Evolutionary conservation across 2,113 vertebrate species (phyloP).

Genomic region (Hipposideros armiger): DNA sequence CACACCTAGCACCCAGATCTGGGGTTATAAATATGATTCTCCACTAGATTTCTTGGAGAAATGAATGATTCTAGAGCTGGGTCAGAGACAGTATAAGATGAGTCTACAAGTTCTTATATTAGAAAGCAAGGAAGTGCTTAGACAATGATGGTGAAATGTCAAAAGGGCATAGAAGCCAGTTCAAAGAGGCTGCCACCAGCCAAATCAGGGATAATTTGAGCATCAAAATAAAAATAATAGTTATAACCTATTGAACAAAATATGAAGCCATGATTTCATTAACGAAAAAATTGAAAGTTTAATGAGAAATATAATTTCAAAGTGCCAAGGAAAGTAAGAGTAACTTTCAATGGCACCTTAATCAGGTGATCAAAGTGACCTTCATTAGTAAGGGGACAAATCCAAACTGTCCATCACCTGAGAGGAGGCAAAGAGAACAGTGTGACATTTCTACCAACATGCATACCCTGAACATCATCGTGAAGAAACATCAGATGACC

Average conservation of each 20-base stretch:
- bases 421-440: background rate
- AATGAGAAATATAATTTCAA: conserved; percentile 10
- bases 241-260: conserved; percentile 1
- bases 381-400: background rate
- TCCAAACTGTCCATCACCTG: background rate
- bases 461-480: background rate
- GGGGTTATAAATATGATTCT: background rate
- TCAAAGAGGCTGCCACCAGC: background rate
- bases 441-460: background rate
- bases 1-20: background rate
- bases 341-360: background rate
- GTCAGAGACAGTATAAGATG: background rate
- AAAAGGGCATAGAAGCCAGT: background rate
- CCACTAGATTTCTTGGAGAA: background rate
- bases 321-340: background rate
- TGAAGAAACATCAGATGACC: background rate
- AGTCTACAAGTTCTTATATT: background rate
- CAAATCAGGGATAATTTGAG: background rate
- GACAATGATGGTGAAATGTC: background rate
- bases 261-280: background rate
- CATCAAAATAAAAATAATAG: background rate
- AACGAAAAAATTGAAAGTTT: background rate
- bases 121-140: background rate
- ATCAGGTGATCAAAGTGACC: background rate
- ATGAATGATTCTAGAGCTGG: background rate